Conservation (phyloP, 2,888 invertebrate genomes). For the Trissoscelio sp. region DNA sequence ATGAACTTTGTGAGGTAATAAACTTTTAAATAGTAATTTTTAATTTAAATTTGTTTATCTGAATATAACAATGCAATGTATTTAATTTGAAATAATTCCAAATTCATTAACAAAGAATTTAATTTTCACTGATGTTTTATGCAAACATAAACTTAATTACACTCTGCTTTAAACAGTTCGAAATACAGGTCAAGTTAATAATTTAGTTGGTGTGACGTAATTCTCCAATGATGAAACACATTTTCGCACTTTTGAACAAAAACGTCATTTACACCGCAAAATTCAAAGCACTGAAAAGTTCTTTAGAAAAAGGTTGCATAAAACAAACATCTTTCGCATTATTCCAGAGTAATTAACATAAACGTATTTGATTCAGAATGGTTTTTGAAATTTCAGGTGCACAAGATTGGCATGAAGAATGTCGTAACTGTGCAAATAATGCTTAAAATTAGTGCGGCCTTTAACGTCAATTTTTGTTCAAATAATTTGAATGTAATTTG, state of each 20-base stretch:
- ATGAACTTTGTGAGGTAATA: too few species aligned
- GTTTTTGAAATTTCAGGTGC: conserved; percentile 21
- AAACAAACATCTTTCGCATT: conserved; percentile 5
- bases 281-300: background rate
- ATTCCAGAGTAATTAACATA: conserved; percentile 19
- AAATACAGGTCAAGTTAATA: conserved; percentile 14
- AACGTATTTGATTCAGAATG: conserved; percentile 4
- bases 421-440: conserved; percentile 1
- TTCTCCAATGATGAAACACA: conserved; percentile 18
- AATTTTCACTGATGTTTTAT: too few species aligned
- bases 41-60: too few species aligned
- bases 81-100: too few species aligned
- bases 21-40: too few species aligned
- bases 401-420: conserved; percentile 1
- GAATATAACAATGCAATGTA: too few species aligned
- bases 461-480: background rate
- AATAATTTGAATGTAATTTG: background rate
- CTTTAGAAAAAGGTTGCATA: conserved; percentile 13
- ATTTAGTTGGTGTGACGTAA: conserved; percentile 1
- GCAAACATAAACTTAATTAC: too few species aligned
- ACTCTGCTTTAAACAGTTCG: background rate
- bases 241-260: conserved; percentile 9
- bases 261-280: background rate
- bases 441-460: background rate
- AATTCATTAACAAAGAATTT: too few species aligned